Base-by-base conservation (phyloP, 2,113 vertebrate genomes). In the Podarcis raffonei region DNA sequence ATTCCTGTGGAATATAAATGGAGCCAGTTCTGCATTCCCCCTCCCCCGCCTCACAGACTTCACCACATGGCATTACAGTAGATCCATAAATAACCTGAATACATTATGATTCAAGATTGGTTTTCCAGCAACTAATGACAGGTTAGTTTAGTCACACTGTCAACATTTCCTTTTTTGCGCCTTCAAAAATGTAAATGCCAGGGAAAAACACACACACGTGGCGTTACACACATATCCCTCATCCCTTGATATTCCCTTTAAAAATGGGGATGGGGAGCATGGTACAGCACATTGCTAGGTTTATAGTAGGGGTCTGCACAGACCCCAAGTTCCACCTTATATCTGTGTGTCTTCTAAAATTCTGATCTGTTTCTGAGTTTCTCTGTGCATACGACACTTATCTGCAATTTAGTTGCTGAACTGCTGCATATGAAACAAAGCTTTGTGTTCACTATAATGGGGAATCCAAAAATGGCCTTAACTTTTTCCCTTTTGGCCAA, bases 31-130 rank as follows among this genome's bases (percentile, higher is more conserved):
- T 6, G 25, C 1, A 2, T 76, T 3, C 78, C 69, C 72, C 27
- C 48, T 11, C 0, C 39, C 22, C n/a, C 20, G 16, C 68, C 77
- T 80, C 76, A 23, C 83, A 71, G 59, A 72, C 37, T 1, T 1
- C 0, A 0, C 3, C 69, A 0, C 74, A 2, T 5, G 0, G 0
- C 69, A 23, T 59, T 9, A 83, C 4, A 76, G 5, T 13, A 9
- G 30, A 25, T 72, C 23, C 89, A 65, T 15, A 89, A 86, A 83
- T 25, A 84, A 42, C 8, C 16, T 59, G 3, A 90, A 59, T 89
- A 4, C 4, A 22, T 25, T 1, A 9, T 83, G 1, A 59, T 76
- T 35, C n/a, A 68, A 30, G 57, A 86, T 59, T 37, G 78, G 5
- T 23, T 83, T 92, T 85, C 22, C 74, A 35, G 7, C 9, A 9